A percentile compares a stretch with the other conserved stretches of the same genome.
Conservation (phyloP, 23 tunicate species). For the Ciona savignyi region DNA sequence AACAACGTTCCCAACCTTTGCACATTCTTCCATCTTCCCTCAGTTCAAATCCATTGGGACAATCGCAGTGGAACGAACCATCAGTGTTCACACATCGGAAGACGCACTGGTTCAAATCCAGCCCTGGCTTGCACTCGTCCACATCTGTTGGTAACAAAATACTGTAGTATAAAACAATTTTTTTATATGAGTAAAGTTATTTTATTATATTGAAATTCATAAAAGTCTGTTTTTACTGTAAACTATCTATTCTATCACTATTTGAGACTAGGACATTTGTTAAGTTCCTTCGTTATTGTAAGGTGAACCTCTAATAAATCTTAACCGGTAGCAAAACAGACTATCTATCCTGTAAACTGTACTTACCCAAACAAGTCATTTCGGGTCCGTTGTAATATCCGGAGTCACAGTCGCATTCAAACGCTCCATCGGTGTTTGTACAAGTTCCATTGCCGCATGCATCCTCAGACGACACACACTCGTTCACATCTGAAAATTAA, state of each 20-base stretch:
- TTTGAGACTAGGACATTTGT: no score
- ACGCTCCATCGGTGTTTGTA: slow-evolving; percentile 82
- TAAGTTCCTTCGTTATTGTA: background rate
- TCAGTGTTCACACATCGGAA: slow-evolving; percentile 83
- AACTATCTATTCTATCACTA: no score
- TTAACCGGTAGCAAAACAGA: no score
- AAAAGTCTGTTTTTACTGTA: no score
- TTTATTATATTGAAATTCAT: no score
- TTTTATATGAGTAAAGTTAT: no score
- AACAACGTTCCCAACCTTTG: slow-evolving; percentile 77
- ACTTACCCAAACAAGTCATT: slow-evolving; percentile 81
- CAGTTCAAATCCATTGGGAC: slow-evolving; percentile 77
- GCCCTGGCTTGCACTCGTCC: slow-evolving; percentile 70
- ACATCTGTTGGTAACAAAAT: slow-evolving; percentile 50
- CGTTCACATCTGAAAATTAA: slow-evolving; percentile 67
- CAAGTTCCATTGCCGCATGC: slow-evolving; percentile 88
- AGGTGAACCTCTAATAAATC: background rate
- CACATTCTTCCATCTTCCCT: slow-evolving; percentile 76
- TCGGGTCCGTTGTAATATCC: slow-evolving; percentile 90
- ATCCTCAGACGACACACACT: slow-evolving; percentile 31
- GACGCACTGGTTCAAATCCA: slow-evolving; percentile 33
- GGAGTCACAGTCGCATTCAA: slow-evolving; percentile 81
- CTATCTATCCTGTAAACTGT: no score
- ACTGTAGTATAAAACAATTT: no score
- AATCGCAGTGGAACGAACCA: slow-evolving; percentile 85